Percentiles rank a stretch among this genome's conserved stretches.
phyloP scores from a whole-genome alignment of 1,140 invertebrate species.

The Himalopsyche phryganea region DNA sequence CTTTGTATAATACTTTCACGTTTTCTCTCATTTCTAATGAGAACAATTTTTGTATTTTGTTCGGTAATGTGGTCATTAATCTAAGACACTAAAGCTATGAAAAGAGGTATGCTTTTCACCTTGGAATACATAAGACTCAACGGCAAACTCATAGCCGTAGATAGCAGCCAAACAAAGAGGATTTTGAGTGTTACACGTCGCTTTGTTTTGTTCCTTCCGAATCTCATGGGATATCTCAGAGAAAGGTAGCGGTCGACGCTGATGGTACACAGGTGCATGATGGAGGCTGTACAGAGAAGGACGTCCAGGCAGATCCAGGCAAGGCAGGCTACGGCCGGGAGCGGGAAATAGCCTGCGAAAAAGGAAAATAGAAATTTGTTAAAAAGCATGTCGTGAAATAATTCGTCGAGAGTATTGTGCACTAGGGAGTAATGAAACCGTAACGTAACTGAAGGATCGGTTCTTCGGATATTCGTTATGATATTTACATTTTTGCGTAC shows the following conservation, averaged over 20 bases:
- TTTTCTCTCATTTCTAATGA: no score
- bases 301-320: conserved; percentile 91
- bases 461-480: no score
- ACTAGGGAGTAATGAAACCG: no score
- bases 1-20: no score
- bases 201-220: conserved; percentile 85
- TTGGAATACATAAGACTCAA: conserved; percentile 84
- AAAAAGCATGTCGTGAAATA: no score
- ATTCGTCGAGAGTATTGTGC: no score
- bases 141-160: conserved; percentile 84
- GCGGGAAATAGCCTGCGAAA: conserved; percentile 77
- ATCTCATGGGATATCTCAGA: conserved; percentile 82
- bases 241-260: conserved; percentile 88
- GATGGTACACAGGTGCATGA: conserved; percentile 95
- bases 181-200: conserved; percentile 84
- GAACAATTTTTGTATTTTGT: no score
- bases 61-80: no score
- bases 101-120: conserved; percentile 57
- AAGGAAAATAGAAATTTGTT: conserved; percentile 33
- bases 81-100: no score
- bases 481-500: no score
- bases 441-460: no score
- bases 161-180: conserved; percentile 85
- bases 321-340: conserved; percentile 76
- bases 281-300: conserved; percentile 91